Evolutionary conservation across 2,888 invertebrate species (phyloP), one percentile per base, ranked within the genome.

Genomic region (Hedya salicella): DNA sequence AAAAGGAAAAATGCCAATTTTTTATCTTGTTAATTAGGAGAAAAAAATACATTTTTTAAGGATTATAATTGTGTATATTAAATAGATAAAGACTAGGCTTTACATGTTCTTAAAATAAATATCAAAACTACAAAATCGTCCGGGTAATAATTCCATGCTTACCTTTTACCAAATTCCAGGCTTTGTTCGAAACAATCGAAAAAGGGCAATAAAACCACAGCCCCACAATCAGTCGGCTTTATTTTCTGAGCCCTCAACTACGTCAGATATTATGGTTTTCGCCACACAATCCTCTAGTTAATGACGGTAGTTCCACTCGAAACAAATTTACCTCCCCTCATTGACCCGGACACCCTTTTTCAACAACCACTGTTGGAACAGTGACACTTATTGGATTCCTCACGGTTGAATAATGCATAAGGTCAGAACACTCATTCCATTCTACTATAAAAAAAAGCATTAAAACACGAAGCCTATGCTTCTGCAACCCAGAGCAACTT

Each of bases 381-480:
- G 77, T 78, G 83, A 80, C 85, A 82, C 78, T 83, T 86, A 86
- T 85, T 86, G 79, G 77, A 77, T 76, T 75, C 78, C 78, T 73
- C 70, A 63, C 68, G 66, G 75, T 81, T 86, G 84, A 87, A 86
- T 86, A 78, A 86, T 86, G 78, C 77, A 87, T 78, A 67, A 54
- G 64, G 59, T 56, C 68, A 61, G 53, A 56, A 50, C 48, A 61
- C 60, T 66, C 53, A 53, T 54, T 60, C 48, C 53, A 54, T 48
- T 66, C 66, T 61, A 32, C 48, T 54, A 66, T 61, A 66, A 64
- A 64, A 66, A 21, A 59, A 21, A 59, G 32, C 25, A 60, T 54
- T 48, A 61, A 48, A 53, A 11, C 40, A 64, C 46, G 17, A 21
- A 44, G 40, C 30, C 17, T 40, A 56, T 21, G 25, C 13, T 44